Evolutionary conservation across 2,113 vertebrate species (phyloP).

Genomic region (Psittacus erithacus): DNA sequence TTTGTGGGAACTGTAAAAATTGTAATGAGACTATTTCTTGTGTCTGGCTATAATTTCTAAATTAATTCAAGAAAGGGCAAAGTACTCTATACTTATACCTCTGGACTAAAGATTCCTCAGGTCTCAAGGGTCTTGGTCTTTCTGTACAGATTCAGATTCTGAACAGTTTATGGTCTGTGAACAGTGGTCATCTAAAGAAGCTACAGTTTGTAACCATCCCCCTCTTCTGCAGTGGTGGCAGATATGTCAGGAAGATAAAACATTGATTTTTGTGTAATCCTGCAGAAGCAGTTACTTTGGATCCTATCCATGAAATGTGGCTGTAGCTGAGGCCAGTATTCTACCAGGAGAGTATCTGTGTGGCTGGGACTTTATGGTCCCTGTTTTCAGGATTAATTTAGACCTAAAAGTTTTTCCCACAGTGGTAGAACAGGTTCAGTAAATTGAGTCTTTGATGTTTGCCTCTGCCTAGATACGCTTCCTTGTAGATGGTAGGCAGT

Average conservation of each 20-base stretch:
- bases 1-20: neutral
- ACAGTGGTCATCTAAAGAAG: neutral
- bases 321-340: neutral
- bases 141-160: neutral
- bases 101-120: neutral
- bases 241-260: neutral
- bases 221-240: neutral
- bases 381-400: neutral
- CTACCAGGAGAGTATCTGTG: neutral
- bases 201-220: neutral
- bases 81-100: neutral
- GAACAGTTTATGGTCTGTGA: neutral
- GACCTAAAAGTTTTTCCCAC: neutral
- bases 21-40: neutral
- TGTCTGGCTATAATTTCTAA: neutral
- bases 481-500: neutral
- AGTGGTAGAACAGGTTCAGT: neutral
- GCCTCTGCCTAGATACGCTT: neutral
- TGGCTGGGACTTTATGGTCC: neutral
- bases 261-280: neutral
- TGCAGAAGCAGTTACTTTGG: neutral
- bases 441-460: neutral
- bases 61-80: neutral
- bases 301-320: neutral
- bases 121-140: neutral